phyloP scores from a whole-genome alignment of 2,113 vertebrate genomes.

The Leuciscus idus region DNA sequence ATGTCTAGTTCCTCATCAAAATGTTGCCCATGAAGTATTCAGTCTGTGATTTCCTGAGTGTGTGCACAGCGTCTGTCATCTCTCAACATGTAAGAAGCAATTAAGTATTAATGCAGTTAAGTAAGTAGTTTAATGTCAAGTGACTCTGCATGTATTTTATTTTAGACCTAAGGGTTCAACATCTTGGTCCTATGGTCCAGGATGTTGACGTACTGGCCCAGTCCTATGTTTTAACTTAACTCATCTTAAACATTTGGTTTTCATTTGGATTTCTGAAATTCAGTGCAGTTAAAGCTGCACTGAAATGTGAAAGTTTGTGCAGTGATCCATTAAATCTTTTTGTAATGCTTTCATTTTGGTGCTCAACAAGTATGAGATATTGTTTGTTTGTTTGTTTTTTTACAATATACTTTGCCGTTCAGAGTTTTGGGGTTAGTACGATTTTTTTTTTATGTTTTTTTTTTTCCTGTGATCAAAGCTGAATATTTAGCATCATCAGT shows the following conservation, averaged over 20 bases:
- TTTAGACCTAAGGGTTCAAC: background rate
- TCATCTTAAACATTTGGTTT: background rate
- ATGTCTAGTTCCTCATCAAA: background rate
- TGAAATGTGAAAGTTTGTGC: background rate
- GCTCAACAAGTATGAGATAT: background rate
- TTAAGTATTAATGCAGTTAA: conserved; percentile 28
- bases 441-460: background rate
- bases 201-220: too few relatives aligned
- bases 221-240: background rate
- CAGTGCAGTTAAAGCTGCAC: too few relatives aligned
- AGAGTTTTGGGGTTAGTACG: background rate
- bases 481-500: too few relatives aligned
- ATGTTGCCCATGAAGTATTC: background rate
- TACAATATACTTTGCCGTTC: background rate
- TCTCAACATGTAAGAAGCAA: background rate
- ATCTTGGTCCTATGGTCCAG: too few relatives aligned
- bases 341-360: background rate
- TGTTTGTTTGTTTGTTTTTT: background rate
- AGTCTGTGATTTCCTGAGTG: background rate
- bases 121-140: conserved; percentile 22
- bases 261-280: background rate
- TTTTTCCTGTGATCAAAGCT: too few relatives aligned
- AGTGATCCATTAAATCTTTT: background rate
- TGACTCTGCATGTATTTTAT: background rate
- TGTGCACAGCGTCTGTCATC: background rate